Conservation (phyloP, 1,140 invertebrate species). For the Oreohelix idahoensis region DNA sequence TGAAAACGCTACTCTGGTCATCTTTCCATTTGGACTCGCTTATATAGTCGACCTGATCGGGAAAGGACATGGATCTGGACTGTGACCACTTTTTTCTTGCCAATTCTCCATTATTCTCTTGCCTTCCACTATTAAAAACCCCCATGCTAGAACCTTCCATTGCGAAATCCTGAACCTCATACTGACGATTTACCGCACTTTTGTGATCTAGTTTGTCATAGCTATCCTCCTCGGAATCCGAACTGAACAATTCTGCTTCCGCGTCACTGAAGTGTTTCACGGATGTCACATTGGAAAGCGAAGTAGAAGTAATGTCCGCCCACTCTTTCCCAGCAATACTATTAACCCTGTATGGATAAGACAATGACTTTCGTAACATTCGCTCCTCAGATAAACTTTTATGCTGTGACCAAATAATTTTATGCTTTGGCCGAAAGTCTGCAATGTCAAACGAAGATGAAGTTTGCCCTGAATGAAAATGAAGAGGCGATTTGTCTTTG, state of each 20-base stretch:
- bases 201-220: not conserved
- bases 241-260: not conserved
- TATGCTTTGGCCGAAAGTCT: slow-evolving; percentile 3
- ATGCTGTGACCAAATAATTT: slow-evolving; percentile 12
- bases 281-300: not conserved
- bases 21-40: not conserved
- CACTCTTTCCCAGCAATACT: not conserved
- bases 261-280: not conserved
- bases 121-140: too few species aligned
- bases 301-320: not conserved
- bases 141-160: too few species aligned
- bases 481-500: not conserved
- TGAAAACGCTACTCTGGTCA: not conserved
- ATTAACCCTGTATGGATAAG: not conserved
- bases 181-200: not conserved
- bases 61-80: not conserved
- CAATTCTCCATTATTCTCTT: too few species aligned
- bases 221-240: not conserved
- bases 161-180: not conserved
- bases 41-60: not conserved
- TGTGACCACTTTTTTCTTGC: not conserved
- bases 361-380: too few species aligned
- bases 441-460: slow-evolving; percentile 2
- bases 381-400: not conserved
- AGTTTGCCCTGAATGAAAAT: not conserved